phyloP scores from a whole-genome alignment of 2,797 vertebrate species.

The Lacerta bilineata region DNA sequence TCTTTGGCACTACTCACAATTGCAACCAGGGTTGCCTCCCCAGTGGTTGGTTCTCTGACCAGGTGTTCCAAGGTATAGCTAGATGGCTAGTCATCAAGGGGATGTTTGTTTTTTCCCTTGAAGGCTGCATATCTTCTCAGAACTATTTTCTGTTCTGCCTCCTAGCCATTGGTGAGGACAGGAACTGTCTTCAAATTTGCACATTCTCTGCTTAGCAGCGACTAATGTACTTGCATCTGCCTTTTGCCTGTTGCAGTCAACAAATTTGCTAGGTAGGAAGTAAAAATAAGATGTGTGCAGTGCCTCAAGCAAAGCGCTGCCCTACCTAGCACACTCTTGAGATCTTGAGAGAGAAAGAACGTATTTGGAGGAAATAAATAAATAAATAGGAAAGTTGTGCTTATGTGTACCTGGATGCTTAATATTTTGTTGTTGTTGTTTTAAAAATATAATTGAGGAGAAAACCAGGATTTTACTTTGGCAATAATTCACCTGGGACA shows the following conservation, averaged over 20 bases:
- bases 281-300: background rate
- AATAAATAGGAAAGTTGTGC: background rate
- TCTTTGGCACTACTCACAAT: background rate
- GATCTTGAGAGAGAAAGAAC: background rate
- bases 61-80: background rate
- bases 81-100: background rate
- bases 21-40: background rate
- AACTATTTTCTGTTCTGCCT: background rate
- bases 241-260: constrained; percentile 1
- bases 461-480: background rate
- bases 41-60: no score
- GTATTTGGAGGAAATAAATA: background rate
- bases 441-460: background rate
- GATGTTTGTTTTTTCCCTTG: background rate
- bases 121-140: background rate
- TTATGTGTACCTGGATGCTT: background rate
- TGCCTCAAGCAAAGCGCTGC: background rate
- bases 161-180: background rate
- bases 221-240: background rate
- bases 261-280: background rate
- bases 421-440: background rate
- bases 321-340: background rate
- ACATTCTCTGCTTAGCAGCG: background rate
- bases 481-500: background rate
- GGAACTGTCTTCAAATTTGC: background rate